Base-by-base conservation (phyloP, 2,888 invertebrate genomes). In the Pseudoips prasinana region DNA sequence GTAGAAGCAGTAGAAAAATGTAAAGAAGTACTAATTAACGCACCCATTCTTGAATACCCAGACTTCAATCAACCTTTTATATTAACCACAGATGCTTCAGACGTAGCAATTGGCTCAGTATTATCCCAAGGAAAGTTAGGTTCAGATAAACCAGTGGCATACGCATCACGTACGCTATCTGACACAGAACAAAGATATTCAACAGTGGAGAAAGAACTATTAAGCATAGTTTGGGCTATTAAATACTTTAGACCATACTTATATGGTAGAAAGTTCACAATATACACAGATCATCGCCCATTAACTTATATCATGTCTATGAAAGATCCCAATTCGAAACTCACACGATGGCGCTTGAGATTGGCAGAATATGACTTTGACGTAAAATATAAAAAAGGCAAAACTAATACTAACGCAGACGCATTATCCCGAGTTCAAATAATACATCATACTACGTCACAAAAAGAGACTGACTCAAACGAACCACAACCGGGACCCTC, bases 281-380 rank as follows among this genome's bases (percentile, higher is more conserved):
- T 81, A 0, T 57, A 67, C 1, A 79, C 73, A 0, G 79, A 82
- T 30, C 78, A 80, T 35, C 50, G 63, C 29, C 71, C 72, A 1
- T 31, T 78, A 1, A 52, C 46, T 2, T 78, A 71, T 66, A 29
- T 78, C 0, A 63, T 72, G 52, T 59, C 46, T 0, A 23, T 73
- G 0, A 75, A 76, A 49, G 71, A 77, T 5, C 73, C 73, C 0
- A 71, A 65, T 14, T 65, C 67, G 0, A 56, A 72, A 42, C 39
- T 75, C 2, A 62, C 59, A 1, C 28, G 76, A 2, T 78, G 73
- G 76, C 37, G 62, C 8, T 29, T 75, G 7, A 64, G 54, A 36
- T 32, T 64, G 37, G 49, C 45, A 20, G 56, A 64, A 33, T 64
- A 59, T 18, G 46, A 63, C 8, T 62, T 35, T 20, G 32, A 51